phyloP scores from a whole-genome alignment of 2,888 invertebrate genomes.

The Caenorhabditis panamensis region DNA sequence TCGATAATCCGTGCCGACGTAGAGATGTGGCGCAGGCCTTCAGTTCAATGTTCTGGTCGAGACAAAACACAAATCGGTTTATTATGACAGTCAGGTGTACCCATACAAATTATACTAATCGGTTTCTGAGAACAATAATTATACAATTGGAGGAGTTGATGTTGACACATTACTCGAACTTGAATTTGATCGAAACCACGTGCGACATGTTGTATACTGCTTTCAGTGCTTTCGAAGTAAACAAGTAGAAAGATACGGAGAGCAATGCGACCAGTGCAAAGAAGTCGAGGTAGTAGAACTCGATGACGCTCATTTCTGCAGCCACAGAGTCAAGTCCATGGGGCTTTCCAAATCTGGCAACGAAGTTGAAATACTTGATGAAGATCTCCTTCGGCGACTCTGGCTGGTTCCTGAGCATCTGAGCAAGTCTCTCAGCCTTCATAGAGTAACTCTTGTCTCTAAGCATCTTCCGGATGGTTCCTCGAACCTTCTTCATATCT shows the following conservation, averaged over 20 bases:
- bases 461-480: constrained; percentile 39
- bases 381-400: constrained; percentile 52
- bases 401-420: constrained; percentile 52
- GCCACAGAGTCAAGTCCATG: constrained; percentile 49
- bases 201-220: constrained; percentile 8
- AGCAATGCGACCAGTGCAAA: constrained; percentile 4
- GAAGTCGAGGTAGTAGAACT: constrained; percentile 52
- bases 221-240: constrained; percentile 17
- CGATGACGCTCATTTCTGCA: constrained; percentile 41
- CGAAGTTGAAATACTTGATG: constrained; percentile 53
- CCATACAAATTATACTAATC: constrained; percentile 12
- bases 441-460: constrained; percentile 46
- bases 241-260: constrained; percentile 25
- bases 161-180: constrained; percentile 26
- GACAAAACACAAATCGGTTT: constrained; percentile 19
- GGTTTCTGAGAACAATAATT: background rate
- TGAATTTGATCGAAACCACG: constrained; percentile 37
- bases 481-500: constrained; percentile 27
- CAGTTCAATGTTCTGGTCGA: constrained; percentile 45
- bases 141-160: background rate
- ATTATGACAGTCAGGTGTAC: constrained; percentile 42
- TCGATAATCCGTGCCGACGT: constrained; percentile 46
- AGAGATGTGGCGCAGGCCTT: background rate
- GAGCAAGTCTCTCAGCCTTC: constrained; percentile 40
- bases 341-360: constrained; percentile 52